Base-by-base conservation (phyloP, 2,797 vertebrate genomes). In the Chloroceryle inda region DNA sequence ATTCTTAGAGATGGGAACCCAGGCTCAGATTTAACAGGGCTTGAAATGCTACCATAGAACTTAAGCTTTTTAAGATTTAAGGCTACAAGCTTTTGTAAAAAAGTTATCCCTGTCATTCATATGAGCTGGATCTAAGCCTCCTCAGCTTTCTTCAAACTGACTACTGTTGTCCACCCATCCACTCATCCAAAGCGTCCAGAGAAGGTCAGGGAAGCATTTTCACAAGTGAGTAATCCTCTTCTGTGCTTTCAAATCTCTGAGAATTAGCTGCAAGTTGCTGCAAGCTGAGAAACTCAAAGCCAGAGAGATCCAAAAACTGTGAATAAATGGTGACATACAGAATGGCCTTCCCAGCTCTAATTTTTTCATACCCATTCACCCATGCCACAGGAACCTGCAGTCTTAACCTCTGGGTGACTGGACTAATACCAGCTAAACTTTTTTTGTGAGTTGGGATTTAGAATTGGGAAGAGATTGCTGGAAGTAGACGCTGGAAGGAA, bases 11-110 rank as follows among this genome's bases (percentile, higher is more conserved):
- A 58, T 1, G 3, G 22, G 35, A 88, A 82, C 69, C 42, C 62
- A 52, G 33, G 13, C 73, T 69, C 19, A 22, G 24, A 69, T 79
- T 88, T 81, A 90, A 75, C 27, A 44, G 72, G 40, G 26, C 72
- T 80, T 91, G 75, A 94, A 92, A 86, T 50, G 16, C 16, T 73
- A 62, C 37, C 38, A 52, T n/a, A 23, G 44, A 72, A 37, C 84
- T 86, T 84, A 78, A 94, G 55, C 58, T 84, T 92, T 94, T 89
- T 44, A 85, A 88, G 26, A 69, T 69, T 76, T 92, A 66, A 85
- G 53, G 11, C 29, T 91, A 89, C 64, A 91, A 88, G n/a, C 1
- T 24, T 89, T 88, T 89, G 11, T 84, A 66, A 68, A 96, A 91
- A 96, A 82, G 68, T 55, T 89, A 83, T 80, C 24, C 53, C 62